Conservation (phyloP, 2,113 vertebrate genomes). For the Protomyctophum bolini region DNA sequence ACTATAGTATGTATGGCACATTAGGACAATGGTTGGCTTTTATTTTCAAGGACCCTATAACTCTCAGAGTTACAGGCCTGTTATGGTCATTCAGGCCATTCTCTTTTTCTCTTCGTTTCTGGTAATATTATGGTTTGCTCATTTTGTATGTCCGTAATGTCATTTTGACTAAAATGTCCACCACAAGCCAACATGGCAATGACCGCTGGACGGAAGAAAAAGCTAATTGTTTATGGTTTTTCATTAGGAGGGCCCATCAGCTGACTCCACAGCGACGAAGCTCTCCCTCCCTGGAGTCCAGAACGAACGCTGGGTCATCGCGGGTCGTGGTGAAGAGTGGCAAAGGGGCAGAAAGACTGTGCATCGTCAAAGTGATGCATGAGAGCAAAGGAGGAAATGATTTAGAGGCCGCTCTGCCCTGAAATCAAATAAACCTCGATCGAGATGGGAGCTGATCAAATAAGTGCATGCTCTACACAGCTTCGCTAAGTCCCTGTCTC, state of each 20-base stretch:
- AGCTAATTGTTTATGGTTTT: conserved; percentile 2
- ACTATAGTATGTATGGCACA: too few species aligned
- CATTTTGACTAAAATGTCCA: too few species aligned
- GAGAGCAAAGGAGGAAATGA: conserved; percentile 2
- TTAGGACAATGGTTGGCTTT: too few species aligned
- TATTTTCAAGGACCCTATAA: too few species aligned
- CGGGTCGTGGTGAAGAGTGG: not conserved
- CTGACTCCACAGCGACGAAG: not conserved
- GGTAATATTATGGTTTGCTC: too few species aligned
- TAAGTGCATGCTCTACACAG: conserved; percentile 11
- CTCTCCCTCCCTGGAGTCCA: not conserved
- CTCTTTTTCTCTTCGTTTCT: too few species aligned
- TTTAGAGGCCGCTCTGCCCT: conserved; percentile 6
- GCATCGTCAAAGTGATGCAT: not conserved
- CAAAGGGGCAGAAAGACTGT: not conserved
- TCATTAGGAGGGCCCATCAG: not conserved
- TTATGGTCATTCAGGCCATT: too few species aligned
- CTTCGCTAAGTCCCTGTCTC: not conserved
- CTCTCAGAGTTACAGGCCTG: too few species aligned
- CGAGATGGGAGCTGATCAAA: conserved; percentile 27
- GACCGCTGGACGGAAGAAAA: not conserved
- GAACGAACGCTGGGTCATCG: not conserved
- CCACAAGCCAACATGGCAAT: too few species aligned
- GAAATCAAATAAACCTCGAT: conserved; percentile 40
- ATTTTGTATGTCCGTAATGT: too few species aligned